Evolutionary conservation across 1,140 invertebrate genomes (phyloP), one percentile per base, ranked within the genome.

Genomic region (Drosophila nannoptera): DNA sequence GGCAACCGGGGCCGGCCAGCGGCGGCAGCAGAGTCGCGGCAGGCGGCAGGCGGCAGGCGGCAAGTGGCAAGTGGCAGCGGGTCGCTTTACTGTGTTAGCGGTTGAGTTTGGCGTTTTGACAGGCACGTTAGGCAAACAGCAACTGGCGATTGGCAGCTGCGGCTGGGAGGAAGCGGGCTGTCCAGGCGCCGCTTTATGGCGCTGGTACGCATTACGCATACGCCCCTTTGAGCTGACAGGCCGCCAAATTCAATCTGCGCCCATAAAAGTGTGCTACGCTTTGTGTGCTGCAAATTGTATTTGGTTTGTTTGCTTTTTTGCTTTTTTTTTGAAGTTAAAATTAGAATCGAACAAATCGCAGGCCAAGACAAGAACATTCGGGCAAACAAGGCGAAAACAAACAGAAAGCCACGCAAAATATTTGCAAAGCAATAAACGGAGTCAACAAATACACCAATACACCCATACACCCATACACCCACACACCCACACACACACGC

Each of bases 81-180:
- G 33, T 11, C 40, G 40, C 40, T 38, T 50, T 60, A 11, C 38
- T 46, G 16, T 11, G 36, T 58, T 55, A 48, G 38, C 22, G 12
- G 35, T 55, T n/a, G 49, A 14, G 40, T 52, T 42, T 68, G 70
- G 55, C 60, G 36, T 69, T 72, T 69, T 83, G 78, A 73, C 71
- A 82, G 71, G 61, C 38, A 22, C 8, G 32, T 53, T 61, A 68
- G 53, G 56, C 65, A 68, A 61, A 61, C 56, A 52, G 12, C 52
- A 54, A 22, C 33, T 32, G 53, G 38, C 7, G 12, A 42, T 40
- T 14, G 12, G 8, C 33, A 38, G 8, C 33, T 31, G 53, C 35
- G 12, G 40, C 40, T 32, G 22, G 2, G 12, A 11, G 12, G 5
- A 9, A 8, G 49, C 5, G 16, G 45, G 7, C 40, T 45, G 55